Evolutionary conservation across 2,113 vertebrate species (phyloP).

Genomic region (Nothocercus julius): DNA sequence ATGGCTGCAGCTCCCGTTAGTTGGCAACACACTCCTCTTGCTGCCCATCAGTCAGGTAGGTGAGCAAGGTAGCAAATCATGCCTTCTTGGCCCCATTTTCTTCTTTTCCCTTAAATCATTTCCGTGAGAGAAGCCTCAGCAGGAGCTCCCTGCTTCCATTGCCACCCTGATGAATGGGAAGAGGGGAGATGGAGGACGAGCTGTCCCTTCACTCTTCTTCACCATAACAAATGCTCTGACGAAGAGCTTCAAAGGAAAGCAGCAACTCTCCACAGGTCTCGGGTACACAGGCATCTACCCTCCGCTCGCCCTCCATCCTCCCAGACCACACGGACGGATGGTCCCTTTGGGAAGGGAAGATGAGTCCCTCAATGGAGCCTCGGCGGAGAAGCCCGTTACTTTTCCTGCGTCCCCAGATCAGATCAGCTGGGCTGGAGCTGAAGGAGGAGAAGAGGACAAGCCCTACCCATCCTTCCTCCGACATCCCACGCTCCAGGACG

Average conservation of each 20-base stretch:
- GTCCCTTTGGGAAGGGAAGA: neutral
- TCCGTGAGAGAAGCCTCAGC: fast-evolving
- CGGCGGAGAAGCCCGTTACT: neutral
- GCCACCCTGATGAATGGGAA: fast-evolving
- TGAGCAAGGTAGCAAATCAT: neutral
- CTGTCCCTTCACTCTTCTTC: fast-evolving
- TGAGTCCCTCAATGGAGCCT: neutral
- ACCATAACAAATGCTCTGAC: neutral
- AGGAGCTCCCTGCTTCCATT: fast-evolving
- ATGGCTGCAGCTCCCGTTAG: neutral
- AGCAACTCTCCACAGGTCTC: neutral
- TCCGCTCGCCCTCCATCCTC: neutral
- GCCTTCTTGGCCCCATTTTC: neutral
- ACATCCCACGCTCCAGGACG: neutral
- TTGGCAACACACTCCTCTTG: neutral
- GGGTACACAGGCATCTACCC: fast-evolving
- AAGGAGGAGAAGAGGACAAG: neutral
- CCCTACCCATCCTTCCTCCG: neutral
- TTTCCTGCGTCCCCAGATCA: neutral
- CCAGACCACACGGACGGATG: fast-evolving
- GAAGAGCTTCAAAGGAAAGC: neutral
- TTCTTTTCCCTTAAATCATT: neutral
- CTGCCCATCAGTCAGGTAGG: neutral
- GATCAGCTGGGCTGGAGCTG: neutral
- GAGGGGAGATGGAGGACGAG: neutral